These are phyloP conservation scores for Oncorhynchus kisutch DNA, from an alignment of 2,113 vertebrate genomes.

Conservation along the genomic window DNA sequence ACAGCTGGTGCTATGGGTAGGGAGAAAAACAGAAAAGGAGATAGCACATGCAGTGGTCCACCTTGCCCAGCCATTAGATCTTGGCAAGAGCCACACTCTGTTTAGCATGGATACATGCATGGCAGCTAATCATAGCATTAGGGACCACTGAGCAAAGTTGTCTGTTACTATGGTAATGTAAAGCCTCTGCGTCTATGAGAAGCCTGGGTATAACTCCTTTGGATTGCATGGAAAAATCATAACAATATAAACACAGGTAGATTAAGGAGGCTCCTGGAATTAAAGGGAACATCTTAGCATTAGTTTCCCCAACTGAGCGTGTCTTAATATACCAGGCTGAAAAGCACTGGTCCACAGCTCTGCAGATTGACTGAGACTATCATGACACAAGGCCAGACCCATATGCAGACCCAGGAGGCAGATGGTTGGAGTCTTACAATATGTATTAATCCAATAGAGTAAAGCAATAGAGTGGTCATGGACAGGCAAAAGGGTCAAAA, in stretches of 20 bases:
- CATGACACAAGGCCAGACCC: no score
- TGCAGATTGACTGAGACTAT: background rate
- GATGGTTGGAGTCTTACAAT: no score
- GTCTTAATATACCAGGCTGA: background rate
- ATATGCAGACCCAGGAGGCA: no score
- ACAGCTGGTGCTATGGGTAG: background rate
- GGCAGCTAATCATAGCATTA: constrained; percentile 11
- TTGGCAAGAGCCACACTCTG: constrained; percentile 1
- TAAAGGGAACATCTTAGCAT: background rate
- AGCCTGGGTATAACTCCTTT: constrained; percentile 69
- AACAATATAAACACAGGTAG: constrained; percentile 6
- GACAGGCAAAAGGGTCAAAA: no score
- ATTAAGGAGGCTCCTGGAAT: background rate
- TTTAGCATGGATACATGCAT: constrained; percentile 1
- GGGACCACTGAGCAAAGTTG: constrained; percentile 37
- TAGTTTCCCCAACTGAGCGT: background rate
- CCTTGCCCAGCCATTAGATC: constrained; percentile 5
- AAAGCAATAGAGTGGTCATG: no score
- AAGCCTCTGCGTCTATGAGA: constrained; percentile 72
- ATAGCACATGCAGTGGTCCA: background rate
- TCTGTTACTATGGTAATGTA: constrained; percentile 70
- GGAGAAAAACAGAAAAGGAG: constrained; percentile 2
- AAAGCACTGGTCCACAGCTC: background rate
- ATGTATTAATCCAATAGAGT: no score
- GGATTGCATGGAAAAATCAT: constrained; percentile 36